phyloP scores from a whole-genome alignment of 2,797 vertebrate genomes.

The Eidolon dupreanum region DNA sequence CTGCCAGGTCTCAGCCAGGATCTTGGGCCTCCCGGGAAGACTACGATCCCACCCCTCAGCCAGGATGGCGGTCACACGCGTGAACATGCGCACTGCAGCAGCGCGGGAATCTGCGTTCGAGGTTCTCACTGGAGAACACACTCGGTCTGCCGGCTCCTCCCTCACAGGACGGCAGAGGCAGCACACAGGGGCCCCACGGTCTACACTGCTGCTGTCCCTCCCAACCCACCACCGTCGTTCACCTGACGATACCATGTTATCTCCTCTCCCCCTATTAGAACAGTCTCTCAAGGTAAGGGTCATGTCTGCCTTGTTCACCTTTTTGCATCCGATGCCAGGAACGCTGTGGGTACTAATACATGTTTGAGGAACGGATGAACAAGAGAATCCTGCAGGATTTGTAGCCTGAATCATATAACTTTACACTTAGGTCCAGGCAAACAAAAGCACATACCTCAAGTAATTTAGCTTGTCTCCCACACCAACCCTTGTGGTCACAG shows the following conservation, averaged over 20 bases:
- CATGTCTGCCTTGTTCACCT: neutral
- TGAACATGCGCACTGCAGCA: neutral
- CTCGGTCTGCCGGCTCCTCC: neutral
- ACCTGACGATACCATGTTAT: neutral
- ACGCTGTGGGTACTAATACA: neutral
- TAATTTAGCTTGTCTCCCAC: neutral
- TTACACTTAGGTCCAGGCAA: neutral
- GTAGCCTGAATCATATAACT: neutral
- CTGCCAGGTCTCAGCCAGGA: neutral
- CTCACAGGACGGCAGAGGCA: neutral
- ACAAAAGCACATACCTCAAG: neutral
- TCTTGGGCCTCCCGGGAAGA: neutral
- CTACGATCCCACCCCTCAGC: rapidly evolving
- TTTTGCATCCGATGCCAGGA: neutral
- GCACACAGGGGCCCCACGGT: too few relatives aligned
- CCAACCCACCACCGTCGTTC: too few relatives aligned
- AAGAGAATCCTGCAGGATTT: neutral
- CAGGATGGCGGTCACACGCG: neutral
- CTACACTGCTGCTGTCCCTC: neutral
- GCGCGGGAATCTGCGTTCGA: neutral
- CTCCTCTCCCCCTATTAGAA: neutral
- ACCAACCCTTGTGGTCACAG: neutral
- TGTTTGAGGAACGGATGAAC: neutral
- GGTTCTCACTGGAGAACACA: neutral
- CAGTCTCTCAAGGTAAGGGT: neutral